phyloP scores from a whole-genome alignment of 1,140 invertebrate species.

The Drosophila chauvacae region DNA sequence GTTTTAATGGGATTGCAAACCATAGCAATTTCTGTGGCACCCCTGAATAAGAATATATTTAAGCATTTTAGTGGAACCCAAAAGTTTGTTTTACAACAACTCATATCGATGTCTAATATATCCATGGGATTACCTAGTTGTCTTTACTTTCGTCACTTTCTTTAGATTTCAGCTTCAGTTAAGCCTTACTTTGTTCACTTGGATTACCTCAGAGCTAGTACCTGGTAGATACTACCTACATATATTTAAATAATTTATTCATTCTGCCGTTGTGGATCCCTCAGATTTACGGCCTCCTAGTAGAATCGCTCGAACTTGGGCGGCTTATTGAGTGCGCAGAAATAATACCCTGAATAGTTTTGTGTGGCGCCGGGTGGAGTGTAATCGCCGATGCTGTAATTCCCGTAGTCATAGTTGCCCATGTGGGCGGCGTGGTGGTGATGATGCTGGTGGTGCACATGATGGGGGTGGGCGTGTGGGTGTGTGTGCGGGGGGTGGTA shows the following conservation, averaged over 20 bases:
- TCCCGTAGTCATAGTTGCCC: conserved; percentile 77
- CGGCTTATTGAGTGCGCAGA: conserved; percentile 84
- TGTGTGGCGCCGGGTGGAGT: conserved; percentile 83
- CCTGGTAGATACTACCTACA: conserved; percentile 25
- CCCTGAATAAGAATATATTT: neutral
- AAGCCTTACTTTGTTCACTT: neutral
- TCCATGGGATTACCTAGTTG: conserved; percentile 5
- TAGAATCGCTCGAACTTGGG: conserved; percentile 83
- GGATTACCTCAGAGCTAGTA: conserved; percentile 2
- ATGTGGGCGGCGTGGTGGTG: conserved; percentile 62
- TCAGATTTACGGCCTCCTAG: conserved; percentile 35
- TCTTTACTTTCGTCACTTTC: neutral
- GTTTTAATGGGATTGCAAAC: neutral
- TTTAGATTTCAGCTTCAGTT: neutral
- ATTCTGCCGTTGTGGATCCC: neutral
- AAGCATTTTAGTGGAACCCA: conserved; percentile 1
- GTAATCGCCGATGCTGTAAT: conserved; percentile 83
- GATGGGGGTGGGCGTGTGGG: conserved; percentile 31
- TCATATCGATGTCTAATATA: neutral
- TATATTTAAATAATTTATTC: neutral
- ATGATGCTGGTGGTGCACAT: conserved; percentile 38
- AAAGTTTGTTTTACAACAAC: neutral
- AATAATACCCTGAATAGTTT: conserved; percentile 85
- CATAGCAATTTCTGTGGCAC: neutral
- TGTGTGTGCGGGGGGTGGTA: conserved; percentile 77